Conservation (phyloP, 2,113 vertebrate species). For the Psilopsiagon aurifrons region DNA sequence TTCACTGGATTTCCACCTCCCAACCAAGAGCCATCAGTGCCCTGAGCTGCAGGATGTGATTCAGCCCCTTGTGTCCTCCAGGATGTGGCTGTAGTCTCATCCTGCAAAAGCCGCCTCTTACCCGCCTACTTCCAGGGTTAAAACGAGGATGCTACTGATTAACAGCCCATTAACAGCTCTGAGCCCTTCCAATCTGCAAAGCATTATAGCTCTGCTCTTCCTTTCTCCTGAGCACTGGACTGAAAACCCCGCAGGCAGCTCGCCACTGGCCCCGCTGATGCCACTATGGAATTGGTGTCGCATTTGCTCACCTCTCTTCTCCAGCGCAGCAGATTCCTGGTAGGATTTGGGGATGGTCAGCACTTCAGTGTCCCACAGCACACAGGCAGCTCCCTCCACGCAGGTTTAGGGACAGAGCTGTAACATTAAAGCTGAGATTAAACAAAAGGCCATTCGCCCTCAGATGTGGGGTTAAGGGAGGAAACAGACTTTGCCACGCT, state of each 20-base stretch:
- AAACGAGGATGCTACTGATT: background rate
- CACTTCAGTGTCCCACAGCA: background rate
- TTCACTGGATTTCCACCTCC: background rate
- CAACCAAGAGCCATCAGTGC: background rate
- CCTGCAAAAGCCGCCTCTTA: background rate
- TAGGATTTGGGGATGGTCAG: background rate
- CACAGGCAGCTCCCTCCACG: background rate
- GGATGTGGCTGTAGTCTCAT: constrained; percentile 39
- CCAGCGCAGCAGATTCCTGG: background rate
- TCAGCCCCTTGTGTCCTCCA: background rate
- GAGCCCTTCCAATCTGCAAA: background rate
- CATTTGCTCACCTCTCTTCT: background rate
- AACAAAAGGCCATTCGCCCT: background rate
- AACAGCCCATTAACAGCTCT: background rate
- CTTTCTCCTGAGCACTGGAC: accelerated
- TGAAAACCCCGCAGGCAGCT: background rate
- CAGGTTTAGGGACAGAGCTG: background rate
- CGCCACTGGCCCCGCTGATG: accelerated
- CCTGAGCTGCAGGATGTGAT: background rate
- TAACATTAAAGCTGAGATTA: background rate
- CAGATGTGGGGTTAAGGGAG: background rate
- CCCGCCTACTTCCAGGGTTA: background rate
- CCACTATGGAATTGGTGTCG: background rate
- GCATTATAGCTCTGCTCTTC: background rate
- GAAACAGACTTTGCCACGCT: background rate